phyloP scores from a whole-genome alignment of 2,888 invertebrate genomes.

The Trissolcus brochymenae region DNA sequence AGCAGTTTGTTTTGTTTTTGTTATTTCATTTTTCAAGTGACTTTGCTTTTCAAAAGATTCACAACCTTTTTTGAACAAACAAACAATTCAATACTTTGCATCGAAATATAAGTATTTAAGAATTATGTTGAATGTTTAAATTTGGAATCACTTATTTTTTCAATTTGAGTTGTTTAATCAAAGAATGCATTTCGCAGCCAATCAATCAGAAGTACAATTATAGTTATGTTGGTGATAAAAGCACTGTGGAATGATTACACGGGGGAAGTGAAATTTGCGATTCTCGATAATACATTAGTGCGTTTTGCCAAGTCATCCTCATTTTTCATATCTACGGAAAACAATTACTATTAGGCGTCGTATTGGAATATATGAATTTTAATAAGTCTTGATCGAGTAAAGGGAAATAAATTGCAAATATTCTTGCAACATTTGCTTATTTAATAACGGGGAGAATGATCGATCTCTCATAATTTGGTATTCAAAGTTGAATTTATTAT shows the following conservation, averaged over 20 bases:
- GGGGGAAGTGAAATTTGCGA: neutral
- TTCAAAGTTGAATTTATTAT: no score
- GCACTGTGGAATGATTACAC: neutral
- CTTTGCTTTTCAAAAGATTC: no score
- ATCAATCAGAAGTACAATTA: slow-evolving; percentile 2
- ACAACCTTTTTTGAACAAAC: no score
- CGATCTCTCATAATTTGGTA: no score
- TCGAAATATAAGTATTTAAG: no score
- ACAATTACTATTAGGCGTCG: slow-evolving; percentile 5
- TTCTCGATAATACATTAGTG: slow-evolving; percentile 10
- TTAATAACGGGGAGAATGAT: no score
- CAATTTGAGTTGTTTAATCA: neutral
- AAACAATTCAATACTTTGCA: neutral
- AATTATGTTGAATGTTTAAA: no score
- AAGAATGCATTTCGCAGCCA: slow-evolving; percentile 3
- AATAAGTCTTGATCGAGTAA: neutral
- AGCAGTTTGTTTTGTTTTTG: neutral
- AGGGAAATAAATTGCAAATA: neutral
- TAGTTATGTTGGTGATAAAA: slow-evolving; percentile 1
- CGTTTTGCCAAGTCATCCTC: slow-evolving; percentile 14
- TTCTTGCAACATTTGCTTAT: no score
- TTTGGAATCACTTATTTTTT: neutral
- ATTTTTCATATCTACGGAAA: slow-evolving; percentile 15
- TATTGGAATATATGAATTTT: slow-evolving; percentile 10
- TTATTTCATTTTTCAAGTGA: no score